phyloP scores from a whole-genome alignment of 2,797 vertebrate genomes.

The Acrossocheilus fasciatus region DNA sequence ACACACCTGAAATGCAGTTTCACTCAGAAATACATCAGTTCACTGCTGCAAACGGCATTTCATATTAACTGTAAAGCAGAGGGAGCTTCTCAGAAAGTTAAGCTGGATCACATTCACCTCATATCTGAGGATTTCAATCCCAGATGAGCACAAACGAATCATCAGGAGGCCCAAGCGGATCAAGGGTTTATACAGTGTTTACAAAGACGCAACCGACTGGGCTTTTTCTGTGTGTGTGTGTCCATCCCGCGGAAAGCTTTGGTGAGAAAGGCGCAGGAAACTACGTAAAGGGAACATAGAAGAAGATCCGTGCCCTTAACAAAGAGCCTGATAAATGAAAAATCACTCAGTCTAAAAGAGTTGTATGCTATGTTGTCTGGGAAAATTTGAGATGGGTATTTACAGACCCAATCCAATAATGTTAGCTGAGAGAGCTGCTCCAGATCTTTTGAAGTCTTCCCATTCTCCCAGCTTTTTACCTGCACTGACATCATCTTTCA shows the following conservation, averaged over 20 bases:
- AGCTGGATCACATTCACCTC: slow-evolving; percentile 34
- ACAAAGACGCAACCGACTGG: slow-evolving; percentile 34
- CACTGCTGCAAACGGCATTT: neutral
- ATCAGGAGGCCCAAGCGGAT: slow-evolving; percentile 1
- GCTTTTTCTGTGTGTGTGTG: slow-evolving; percentile 16
- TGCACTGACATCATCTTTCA: slow-evolving; percentile 18
- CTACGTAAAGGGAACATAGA: neutral
- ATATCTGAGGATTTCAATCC: slow-evolving; percentile 25
- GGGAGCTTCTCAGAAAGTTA: slow-evolving; percentile 34
- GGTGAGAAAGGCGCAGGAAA: neutral
- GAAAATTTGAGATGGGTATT: slow-evolving; percentile 35
- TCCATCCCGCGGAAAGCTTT: neutral
- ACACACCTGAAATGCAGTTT: neutral
- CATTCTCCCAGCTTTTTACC: slow-evolving; percentile 13
- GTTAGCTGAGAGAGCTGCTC: neutral
- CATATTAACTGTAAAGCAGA: slow-evolving; percentile 24
- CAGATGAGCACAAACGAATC: slow-evolving; percentile 40
- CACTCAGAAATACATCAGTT: neutral
- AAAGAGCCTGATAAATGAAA: slow-evolving; percentile 33
- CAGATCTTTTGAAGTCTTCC: slow-evolving; percentile 13
- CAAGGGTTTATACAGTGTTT: slow-evolving; percentile 40
- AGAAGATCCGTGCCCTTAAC: neutral
- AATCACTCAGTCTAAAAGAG: slow-evolving; percentile 6
- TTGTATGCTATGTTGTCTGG: slow-evolving; percentile 6
- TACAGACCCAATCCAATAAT: slow-evolving; percentile 44